Conservation (phyloP, 2,888 invertebrate species). For the Branchipolynoe longqiensis region DNA sequence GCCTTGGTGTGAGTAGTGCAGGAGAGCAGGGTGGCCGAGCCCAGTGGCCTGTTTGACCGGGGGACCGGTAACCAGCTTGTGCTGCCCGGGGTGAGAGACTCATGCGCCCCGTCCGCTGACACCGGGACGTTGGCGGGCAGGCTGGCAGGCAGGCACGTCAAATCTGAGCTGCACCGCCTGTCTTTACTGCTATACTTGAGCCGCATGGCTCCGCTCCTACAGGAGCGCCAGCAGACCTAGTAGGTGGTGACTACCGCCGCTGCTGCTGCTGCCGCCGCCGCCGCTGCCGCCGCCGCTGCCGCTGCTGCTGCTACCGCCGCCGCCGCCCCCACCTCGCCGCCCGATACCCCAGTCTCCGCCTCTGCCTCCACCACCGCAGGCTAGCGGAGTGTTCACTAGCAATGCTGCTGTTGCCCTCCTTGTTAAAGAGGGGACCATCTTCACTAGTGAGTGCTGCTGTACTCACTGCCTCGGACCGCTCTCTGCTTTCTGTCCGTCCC, state of each 20-base stretch:
- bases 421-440: constrained; percentile 6
- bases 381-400: background rate
- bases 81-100: background rate
- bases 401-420: constrained; percentile 38
- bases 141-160: constrained; percentile 18
- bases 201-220: constrained; percentile 45
- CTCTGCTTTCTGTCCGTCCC: too few relatives aligned
- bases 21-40: constrained; percentile 6
- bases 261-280: background rate
- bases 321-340: too few relatives aligned
- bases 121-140: background rate
- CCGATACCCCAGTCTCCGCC: background rate
- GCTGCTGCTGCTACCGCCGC: background rate
- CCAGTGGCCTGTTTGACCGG: too few relatives aligned
- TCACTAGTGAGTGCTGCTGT: background rate
- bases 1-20: background rate
- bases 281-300: background rate
- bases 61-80: too few relatives aligned
- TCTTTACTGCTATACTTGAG: constrained; percentile 22
- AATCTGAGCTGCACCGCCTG: constrained; percentile 32
- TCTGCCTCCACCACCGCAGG: background rate
- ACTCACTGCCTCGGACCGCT: too few relatives aligned
- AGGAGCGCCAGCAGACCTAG: constrained; percentile 26
- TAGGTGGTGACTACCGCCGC: constrained; percentile 2
- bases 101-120: constrained; percentile 1